Base-by-base conservation (phyloP, 2,113 vertebrate species). In the Willisornis vidua region DNA sequence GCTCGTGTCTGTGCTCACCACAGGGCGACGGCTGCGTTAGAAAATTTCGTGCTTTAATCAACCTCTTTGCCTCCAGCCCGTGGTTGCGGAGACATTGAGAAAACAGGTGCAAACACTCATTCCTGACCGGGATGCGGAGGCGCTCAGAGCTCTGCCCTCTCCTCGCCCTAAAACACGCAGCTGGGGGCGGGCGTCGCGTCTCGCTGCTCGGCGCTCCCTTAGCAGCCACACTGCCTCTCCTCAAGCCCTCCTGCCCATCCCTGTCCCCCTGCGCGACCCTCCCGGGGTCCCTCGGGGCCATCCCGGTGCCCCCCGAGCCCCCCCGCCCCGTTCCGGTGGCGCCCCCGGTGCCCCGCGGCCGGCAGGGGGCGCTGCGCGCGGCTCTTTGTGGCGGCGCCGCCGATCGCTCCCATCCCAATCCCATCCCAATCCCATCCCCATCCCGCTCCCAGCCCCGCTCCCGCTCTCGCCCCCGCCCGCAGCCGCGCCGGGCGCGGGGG, bases 401-500 rank as follows among this genome's bases (percentile, higher is more conserved):
- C 39, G 39, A 39, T 39, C 39, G 39, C 39, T 39, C 39, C 39
- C 39, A 39, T 24, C 12, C 48, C 48, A 12, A 23, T 13, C 6
- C 97, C 62, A 76, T 65, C 22, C 48, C 48, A 39, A 39, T 41
- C 41, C 41, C 11, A 22, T 12, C 19, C 45, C 45, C 45, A 22
- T 12, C 26, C 52, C 57, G 70, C 68, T 96, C 77, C 48, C 49
- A 51, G 13, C 24, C 12, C 97, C 62, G 72, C 61, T 28, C 52
- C 52, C 9, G 28, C 15, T 52, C 73, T 75, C 62, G 55, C 72
- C 29, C 41, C 22, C 87, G 80, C 89, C 98, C 98, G 98, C 98
- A 98, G 97, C 98, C 98, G 97, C 98, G 98, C 98, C 96, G 97
- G 98, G 98, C 98, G 98, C 92, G 98, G 98, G 94, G 94, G 98